A percentile compares a stretch with the other conserved stretches of the same genome.
These are phyloP conservation scores for Lonchura striata DNA, from an alignment of 2,113 vertebrate species.

Conservation along the genomic window DNA sequence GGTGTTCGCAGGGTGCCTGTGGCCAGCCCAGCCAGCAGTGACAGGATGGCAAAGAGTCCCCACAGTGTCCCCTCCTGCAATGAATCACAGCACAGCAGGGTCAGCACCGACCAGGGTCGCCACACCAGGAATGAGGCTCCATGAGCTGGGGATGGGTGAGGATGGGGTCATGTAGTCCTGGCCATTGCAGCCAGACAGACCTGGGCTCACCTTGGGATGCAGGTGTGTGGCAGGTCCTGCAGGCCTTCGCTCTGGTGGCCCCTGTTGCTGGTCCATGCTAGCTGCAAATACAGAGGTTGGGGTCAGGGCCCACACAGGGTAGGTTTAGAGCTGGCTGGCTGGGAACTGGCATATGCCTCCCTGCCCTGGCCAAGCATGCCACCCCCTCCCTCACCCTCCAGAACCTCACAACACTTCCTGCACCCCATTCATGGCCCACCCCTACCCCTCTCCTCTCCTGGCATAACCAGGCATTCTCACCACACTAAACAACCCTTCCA, in stretches of 20 bases:
- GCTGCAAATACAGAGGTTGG: constrained; percentile 49
- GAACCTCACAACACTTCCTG: not conserved
- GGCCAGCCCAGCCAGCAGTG: constrained; percentile 55
- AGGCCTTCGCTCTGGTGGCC: constrained; percentile 38
- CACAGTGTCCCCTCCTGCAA: constrained; percentile 55
- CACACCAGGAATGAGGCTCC: not conserved
- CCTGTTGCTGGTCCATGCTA: constrained; percentile 50
- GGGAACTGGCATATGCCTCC: not conserved
- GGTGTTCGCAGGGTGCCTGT: not conserved
- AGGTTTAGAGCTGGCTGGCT: not conserved
- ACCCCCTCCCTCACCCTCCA: accelerated
- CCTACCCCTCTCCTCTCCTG: not conserved
- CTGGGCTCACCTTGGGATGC: constrained; percentile 55
- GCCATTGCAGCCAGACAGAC: not conserved
- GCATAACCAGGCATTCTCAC: not conserved
- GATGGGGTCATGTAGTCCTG: accelerated
- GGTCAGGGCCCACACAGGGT: not conserved
- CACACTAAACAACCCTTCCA: accelerated
- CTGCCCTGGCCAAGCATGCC: not conserved
- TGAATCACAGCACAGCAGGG: not conserved
- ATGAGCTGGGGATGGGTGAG: not conserved
- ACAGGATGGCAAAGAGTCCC: constrained; percentile 54
- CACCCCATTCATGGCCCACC: not conserved
- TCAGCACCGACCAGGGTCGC: accelerated
- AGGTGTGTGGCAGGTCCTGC: not conserved